Evolutionary conservation across 2,888 invertebrate genomes (phyloP).

Genomic region (Microctonus brassicae): DNA sequence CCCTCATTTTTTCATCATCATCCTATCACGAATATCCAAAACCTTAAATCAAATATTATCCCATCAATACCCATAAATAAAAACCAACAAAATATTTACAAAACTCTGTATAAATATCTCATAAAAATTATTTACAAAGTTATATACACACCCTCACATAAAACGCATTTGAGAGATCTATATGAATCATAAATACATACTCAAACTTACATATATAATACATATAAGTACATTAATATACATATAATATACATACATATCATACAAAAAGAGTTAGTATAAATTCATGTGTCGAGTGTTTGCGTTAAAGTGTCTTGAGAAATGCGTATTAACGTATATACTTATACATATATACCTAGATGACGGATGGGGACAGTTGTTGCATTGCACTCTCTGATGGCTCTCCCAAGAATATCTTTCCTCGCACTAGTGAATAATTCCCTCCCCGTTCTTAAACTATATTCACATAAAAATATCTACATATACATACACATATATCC

Average conservation of each 20-base stretch:
- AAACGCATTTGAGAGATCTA: not conserved
- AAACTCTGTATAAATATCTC: not conserved
- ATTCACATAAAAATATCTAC: no score
- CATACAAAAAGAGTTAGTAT: conserved; percentile 31
- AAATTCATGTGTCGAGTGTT: not conserved
- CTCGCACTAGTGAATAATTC: conserved; percentile 35
- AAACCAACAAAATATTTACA: not conserved
- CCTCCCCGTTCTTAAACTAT: conserved; percentile 12
- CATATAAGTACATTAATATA: no score
- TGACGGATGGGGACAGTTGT: conserved; percentile 68
- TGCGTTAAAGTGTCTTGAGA: conserved; percentile 33
- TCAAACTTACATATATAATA: not conserved
- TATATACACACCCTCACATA: not conserved
- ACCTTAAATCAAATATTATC: no score
- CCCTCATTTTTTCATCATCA: no score
- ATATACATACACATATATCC: no score
- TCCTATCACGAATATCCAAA: no score
- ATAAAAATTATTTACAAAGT: no score
- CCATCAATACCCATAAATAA: no score
- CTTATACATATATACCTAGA: conserved; percentile 49
- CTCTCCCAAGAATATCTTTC: conserved; percentile 61
- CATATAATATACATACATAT: conserved; percentile 21
- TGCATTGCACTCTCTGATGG: conserved; percentile 55
- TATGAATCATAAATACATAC: no score
- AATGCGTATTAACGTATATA: conserved; percentile 27